Conservation (phyloP, 2,113 vertebrate genomes). For the Pseudopodoces humilis region DNA sequence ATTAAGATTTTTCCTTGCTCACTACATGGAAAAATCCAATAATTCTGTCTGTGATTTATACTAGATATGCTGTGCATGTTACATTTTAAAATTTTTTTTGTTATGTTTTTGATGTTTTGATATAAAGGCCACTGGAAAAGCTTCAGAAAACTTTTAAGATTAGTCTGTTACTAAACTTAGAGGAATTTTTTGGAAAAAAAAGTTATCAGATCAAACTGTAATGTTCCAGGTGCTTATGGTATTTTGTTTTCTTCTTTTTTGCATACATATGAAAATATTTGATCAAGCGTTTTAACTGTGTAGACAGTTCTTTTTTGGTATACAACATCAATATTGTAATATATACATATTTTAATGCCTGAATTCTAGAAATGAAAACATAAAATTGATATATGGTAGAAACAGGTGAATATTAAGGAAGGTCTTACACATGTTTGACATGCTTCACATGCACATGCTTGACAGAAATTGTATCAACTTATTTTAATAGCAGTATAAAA, state of each 20-base stretch:
- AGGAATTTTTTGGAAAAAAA: not conserved
- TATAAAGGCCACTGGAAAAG: not conserved
- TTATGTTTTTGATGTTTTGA: not conserved
- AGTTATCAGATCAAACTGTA: not conserved
- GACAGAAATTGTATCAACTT: not conserved
- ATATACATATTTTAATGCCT: fast-evolving
- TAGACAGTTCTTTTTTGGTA: not conserved
- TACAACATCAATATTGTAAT: not conserved
- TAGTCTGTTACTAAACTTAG: not conserved
- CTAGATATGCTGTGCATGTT: not conserved
- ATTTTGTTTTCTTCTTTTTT: not conserved
- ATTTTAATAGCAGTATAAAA: not conserved
- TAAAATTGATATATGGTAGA: not conserved
- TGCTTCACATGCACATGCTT: not conserved
- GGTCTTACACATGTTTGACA: not conserved
- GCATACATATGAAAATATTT: not conserved
- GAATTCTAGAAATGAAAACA: not conserved
- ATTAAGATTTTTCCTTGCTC: not conserved
- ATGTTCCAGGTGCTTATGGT: not conserved
- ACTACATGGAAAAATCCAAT: not conserved
- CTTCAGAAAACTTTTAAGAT: not conserved
- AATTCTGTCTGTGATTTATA: not conserved
- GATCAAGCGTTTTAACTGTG: not conserved
- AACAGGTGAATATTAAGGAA: not conserved
- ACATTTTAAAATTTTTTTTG: not conserved